Evolutionary conservation across 2,113 vertebrate species (phyloP).

Genomic region (Anas platyrhynchos): DNA sequence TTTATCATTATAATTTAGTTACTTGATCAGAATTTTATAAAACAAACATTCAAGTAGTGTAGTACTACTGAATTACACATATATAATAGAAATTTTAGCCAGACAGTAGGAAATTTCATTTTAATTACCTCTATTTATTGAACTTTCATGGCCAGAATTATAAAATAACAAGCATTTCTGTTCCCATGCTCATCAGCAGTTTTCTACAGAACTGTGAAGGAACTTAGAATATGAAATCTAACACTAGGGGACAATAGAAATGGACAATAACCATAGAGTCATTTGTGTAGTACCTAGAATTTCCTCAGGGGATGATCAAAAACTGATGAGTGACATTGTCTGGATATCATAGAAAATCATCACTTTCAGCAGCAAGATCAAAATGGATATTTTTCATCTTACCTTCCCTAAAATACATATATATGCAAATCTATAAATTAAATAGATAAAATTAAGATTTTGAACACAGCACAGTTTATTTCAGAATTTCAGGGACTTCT

Average conservation of each 20-base stretch:
- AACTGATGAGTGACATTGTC: not conserved
- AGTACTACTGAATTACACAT: not conserved
- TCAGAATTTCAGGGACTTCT: not conserved
- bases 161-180: not conserved
- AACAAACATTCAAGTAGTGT: not conserved
- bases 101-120: not conserved
- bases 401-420: not conserved
- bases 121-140: not conserved
- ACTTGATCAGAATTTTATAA: not conserved
- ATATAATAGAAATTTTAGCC: not conserved
- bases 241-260: not conserved
- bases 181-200: not conserved
- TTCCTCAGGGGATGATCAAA: not conserved
- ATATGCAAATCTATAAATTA: not conserved
- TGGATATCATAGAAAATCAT: not conserved
- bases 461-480: not conserved
- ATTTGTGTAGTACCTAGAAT: not conserved
- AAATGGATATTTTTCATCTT: not conserved
- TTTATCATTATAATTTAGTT: not conserved
- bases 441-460: not conserved
- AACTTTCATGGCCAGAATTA: not conserved
- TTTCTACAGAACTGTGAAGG: not conserved
- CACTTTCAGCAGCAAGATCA: not conserved
- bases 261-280: rapidly evolving
- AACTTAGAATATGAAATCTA: not conserved